These are phyloP conservation scores for human (Homo sapiens) DNA, from an alignment of 2,113 vertebrate genomes.

Conservation along the genomic window DNA sequence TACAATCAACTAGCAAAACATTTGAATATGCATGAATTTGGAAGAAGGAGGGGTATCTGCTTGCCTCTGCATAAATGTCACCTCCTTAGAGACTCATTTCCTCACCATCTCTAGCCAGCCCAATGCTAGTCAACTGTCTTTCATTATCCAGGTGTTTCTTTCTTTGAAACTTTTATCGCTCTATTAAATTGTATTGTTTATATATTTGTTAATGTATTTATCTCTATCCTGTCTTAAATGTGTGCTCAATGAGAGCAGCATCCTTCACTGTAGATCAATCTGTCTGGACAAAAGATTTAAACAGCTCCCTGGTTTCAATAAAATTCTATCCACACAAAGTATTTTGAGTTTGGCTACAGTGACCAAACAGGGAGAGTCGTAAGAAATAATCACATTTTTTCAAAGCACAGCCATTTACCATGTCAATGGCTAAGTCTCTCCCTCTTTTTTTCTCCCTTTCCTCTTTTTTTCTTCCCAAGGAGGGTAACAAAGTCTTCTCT, in stretches of 20 bases:
- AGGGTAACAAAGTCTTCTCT: not conserved
- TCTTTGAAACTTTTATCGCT: not conserved
- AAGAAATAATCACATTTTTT: not conserved
- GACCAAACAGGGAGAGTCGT: not conserved
- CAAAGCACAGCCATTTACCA: not conserved
- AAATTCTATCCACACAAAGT: not conserved
- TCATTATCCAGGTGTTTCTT: not conserved
- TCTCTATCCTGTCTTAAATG: not conserved
- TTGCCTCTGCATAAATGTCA: not conserved
- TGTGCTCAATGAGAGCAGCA: not conserved
- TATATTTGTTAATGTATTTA: not conserved
- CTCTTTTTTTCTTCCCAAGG: not conserved
- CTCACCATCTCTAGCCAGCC: not conserved
- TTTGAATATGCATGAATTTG: not conserved
- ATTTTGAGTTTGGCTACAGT: conserved; percentile 9
- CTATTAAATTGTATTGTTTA: not conserved
- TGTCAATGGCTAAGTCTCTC: not conserved
- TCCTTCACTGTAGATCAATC: not conserved
- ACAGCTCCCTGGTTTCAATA: not conserved
- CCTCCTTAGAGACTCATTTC: not conserved
- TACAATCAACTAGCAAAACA: not conserved
- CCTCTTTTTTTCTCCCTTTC: not conserved
- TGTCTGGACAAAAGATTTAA: not conserved
- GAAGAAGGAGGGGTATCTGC: not conserved
- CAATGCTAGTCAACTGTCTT: not conserved